phyloP scores from a whole-genome alignment of 2,888 invertebrate species.

The Isoperla grammatica region DNA sequence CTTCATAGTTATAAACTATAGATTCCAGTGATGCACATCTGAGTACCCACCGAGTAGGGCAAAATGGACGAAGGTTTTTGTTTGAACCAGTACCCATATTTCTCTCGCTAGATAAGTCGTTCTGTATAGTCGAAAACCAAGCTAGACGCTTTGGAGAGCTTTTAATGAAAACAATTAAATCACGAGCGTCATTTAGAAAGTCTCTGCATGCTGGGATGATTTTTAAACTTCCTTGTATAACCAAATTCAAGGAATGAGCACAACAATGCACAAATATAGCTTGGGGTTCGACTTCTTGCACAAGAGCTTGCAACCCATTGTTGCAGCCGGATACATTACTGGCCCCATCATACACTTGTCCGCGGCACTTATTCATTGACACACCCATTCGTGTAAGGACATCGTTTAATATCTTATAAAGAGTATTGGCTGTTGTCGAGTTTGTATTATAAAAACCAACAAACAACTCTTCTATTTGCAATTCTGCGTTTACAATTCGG shows the following conservation, averaged over 20 bases:
- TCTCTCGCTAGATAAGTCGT: not conserved
- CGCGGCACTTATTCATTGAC: not conserved
- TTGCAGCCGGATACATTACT: not conserved
- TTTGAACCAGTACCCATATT: too few species aligned
- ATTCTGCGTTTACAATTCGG: not conserved
- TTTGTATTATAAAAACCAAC: not conserved
- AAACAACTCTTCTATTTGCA: not conserved
- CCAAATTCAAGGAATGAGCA: slow-evolving; percentile 7
- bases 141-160: slow-evolving; percentile 4
- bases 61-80: too few species aligned
- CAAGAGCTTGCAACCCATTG: slow-evolving; percentile 3
- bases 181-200: not conserved
- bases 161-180: slow-evolving; percentile 7
- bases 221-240: not conserved
- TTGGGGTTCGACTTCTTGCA: not conserved
- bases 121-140: slow-evolving; percentile 2
- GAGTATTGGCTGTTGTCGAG: not conserved
- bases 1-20: too few species aligned
- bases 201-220: not conserved
- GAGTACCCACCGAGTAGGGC: too few species aligned
- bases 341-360: not conserved
- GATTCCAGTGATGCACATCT: too few species aligned
- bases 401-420: slow-evolving; percentile 1
- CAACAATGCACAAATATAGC: slow-evolving; percentile 9
- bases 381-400: not conserved